phyloP scores from a whole-genome alignment of 2,888 invertebrate species.

The Standfussiana lucernea region DNA sequence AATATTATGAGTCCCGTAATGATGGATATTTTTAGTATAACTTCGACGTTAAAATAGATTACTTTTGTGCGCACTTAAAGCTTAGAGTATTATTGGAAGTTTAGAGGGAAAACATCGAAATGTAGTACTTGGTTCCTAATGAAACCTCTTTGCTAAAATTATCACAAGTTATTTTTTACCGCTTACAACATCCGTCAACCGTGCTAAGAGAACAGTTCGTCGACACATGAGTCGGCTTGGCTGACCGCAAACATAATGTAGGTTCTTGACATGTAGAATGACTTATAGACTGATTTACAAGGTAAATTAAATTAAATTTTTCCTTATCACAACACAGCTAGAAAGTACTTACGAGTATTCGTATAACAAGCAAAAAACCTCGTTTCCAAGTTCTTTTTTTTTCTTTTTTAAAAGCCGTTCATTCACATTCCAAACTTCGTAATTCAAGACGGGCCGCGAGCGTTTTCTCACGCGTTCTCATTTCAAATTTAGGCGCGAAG shows the following conservation, averaged over 20 bases:
- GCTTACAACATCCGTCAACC: constrained; percentile 43
- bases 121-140: constrained; percentile 17
- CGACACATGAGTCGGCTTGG: constrained; percentile 48
- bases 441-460: constrained; percentile 81
- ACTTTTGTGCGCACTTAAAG: not conserved
- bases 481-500: constrained; percentile 86
- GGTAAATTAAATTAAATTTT: constrained; percentile 54
- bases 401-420: constrained; percentile 70
- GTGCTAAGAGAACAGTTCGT: constrained; percentile 53
- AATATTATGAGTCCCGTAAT: not conserved
- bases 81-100: not conserved
- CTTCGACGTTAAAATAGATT: not conserved
- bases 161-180: constrained; percentile 50
- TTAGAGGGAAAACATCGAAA: not conserved
- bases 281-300: constrained; percentile 61
- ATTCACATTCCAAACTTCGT: constrained; percentile 83
- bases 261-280: constrained; percentile 40
- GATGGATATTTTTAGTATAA: not conserved
- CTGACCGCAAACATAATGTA: constrained; percentile 55
- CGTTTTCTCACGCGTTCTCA: constrained; percentile 86
- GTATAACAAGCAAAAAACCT: constrained; percentile 75
- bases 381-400: constrained; percentile 61
- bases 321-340: constrained; percentile 62
- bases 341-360: constrained; percentile 38
- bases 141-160: constrained; percentile 43